Evolutionary conservation across 2,888 invertebrate species (phyloP), one percentile per base, ranked within the genome.

Genomic region (Hirtodrosophila trivittata): DNA sequence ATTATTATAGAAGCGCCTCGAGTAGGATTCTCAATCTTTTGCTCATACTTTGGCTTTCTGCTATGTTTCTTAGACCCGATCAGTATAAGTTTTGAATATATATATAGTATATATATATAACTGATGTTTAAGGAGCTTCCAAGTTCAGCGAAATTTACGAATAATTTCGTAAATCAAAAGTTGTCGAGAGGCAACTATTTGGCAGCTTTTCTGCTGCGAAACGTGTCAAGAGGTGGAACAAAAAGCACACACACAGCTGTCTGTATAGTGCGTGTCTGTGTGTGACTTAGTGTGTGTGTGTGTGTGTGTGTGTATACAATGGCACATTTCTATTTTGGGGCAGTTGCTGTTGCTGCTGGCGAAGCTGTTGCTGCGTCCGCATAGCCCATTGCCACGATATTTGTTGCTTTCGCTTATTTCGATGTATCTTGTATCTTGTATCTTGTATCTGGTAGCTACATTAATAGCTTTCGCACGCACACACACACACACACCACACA

Each of bases 271-370:
- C 52, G 28, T 38, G 16, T 46, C 12, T 45, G 8, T 43, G 25
- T 45, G 0, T 42, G 37, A 8, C 5, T 28, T 9, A 46, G 37
- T 10, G 9, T 51, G 38, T 35, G 16, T 41, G 33, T 42, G 32
- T 56, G 50, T 38, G 21, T 65, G 32, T 41, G 26, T 51, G 28
- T 60, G 52, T 67, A 38, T 52, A 73, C 57, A 75, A 49, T 59
- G 66, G 66, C 51, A 69, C 52, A 58, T 66, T 66, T 77, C 77
- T 78, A 78, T 78, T 78, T 77, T 62, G 59, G 75, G 75, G 62
- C 55, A 50, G 37, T 45, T 50, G 52, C 49, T 64, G 47, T 25
- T 32, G 21, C 21, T 50, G 47, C 45, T 57, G 47, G 16, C 33
- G 21, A 12, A 25, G 49, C 8, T 38, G 42, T 12, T 18, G 55